Percentiles rank a stretch among this genome's conserved stretches.
Conservation (phyloP, 2,797 vertebrate species). For the Carapus acus region DNA sequence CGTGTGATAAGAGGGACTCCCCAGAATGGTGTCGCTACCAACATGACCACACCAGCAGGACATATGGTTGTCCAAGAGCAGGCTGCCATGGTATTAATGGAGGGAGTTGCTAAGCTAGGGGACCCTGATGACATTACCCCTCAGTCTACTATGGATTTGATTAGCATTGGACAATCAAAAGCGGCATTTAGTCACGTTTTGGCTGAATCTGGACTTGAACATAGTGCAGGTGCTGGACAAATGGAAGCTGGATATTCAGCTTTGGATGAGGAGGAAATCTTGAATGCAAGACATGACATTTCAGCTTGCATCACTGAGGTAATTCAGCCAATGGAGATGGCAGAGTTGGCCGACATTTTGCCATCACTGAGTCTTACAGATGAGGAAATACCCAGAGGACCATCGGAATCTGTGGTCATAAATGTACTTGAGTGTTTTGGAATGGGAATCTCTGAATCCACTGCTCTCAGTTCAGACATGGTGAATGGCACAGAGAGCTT, state of each 20-base stretch:
- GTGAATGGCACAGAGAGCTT: not conserved
- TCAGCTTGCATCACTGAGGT: slow-evolving; percentile 56
- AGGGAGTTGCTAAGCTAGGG: slow-evolving; percentile 61
- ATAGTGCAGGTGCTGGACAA: slow-evolving; percentile 37
- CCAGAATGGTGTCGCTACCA: slow-evolving; percentile 24
- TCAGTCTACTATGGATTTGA: slow-evolving; percentile 46
- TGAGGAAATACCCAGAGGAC: slow-evolving; percentile 44
- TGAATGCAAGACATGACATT: slow-evolving; percentile 23
- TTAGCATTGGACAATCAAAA: slow-evolving; percentile 39
- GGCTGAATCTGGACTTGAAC: slow-evolving; percentile 41
- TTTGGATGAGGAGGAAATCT: slow-evolving; percentile 33
- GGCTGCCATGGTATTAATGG: slow-evolving; percentile 21
- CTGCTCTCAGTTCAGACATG: slow-evolving; percentile 29
- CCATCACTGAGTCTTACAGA: slow-evolving; percentile 60
- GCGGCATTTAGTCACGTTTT: slow-evolving; percentile 30
- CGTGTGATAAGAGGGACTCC: slow-evolving; percentile 14
- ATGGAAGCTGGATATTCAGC: slow-evolving; percentile 36
- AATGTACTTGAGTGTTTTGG: slow-evolving; percentile 60
- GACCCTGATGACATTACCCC: slow-evolving; percentile 60
- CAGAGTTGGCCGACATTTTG: slow-evolving; percentile 61
- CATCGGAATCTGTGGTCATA: slow-evolving; percentile 42
- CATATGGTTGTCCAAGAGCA: slow-evolving; percentile 20
- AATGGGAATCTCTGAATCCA: slow-evolving; percentile 45
- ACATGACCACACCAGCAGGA: slow-evolving; percentile 31
- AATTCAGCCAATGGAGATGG: slow-evolving; percentile 59